phyloP scores from a whole-genome alignment of 2,113 vertebrate genomes.

The Ceyx margarethae region DNA sequence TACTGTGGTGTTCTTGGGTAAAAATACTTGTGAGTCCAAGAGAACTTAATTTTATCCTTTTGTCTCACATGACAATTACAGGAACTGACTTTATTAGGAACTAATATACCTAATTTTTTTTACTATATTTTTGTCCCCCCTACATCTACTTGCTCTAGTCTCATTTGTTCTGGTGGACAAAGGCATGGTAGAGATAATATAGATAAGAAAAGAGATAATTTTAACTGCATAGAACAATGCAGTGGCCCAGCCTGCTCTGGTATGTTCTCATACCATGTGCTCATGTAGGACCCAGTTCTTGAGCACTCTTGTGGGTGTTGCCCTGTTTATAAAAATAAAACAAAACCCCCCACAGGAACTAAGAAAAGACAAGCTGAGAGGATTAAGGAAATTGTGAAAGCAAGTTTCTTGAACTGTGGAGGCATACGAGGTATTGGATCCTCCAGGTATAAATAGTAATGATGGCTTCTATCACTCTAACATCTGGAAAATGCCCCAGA shows the following conservation, averaged over 20 bases:
- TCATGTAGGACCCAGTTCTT: background rate
- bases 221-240: background rate
- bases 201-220: background rate
- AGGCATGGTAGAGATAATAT: background rate
- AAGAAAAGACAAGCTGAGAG: background rate
- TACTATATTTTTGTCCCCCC: background rate
- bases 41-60: background rate
- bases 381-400: background rate
- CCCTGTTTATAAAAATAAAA: background rate
- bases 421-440: background rate
- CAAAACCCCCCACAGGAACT: rapidly evolving
- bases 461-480: background rate
- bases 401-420: background rate
- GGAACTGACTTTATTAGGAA: background rate
- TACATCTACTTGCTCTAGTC: background rate
- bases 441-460: background rate
- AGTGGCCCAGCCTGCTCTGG: background rate
- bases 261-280: background rate
- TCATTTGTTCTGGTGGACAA: background rate
- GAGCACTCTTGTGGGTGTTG: background rate
- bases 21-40: background rate
- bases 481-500: background rate
- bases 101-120: background rate
- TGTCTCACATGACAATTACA: background rate
- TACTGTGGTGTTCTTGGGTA: background rate